Conservation (phyloP, 2,888 invertebrate genomes). For the Hoplodrina ambigua region DNA sequence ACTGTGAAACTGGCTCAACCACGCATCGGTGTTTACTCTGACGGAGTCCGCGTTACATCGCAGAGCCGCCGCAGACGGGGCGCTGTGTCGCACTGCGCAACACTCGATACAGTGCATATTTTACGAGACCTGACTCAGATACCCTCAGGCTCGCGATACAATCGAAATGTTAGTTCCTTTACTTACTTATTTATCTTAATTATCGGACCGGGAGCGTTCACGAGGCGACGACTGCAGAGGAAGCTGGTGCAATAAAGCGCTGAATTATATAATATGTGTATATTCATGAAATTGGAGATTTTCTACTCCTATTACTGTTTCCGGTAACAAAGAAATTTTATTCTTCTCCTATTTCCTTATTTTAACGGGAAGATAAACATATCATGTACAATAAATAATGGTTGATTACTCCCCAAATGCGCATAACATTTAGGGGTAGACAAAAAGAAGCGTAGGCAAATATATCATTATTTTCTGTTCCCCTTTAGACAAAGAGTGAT, state of each 20-base stretch:
- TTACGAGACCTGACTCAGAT: slow-evolving; percentile 78
- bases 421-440: slow-evolving; percentile 24
- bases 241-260: slow-evolving; percentile 47
- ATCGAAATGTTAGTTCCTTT: slow-evolving; percentile 60
- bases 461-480: slow-evolving; percentile 13
- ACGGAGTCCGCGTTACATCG: slow-evolving; percentile 77
- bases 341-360: neutral
- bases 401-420: slow-evolving; percentile 32
- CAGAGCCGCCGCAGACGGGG: slow-evolving; percentile 74
- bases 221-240: slow-evolving; percentile 61
- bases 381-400: slow-evolving; percentile 27
- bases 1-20: slow-evolving; percentile 75
- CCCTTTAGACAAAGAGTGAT: slow-evolving; percentile 56
- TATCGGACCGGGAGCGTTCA: slow-evolving; percentile 60
- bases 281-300: slow-evolving; percentile 52
- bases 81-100: slow-evolving; percentile 81
- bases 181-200: slow-evolving; percentile 66
- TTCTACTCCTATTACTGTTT: slow-evolving; percentile 21
- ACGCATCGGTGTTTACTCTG: slow-evolving; percentile 82
- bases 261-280: slow-evolving; percentile 57
- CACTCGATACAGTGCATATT: slow-evolving; percentile 88
- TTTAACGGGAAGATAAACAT: slow-evolving; percentile 22
- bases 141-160: slow-evolving; percentile 69
- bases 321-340: slow-evolving; percentile 9
- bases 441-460: slow-evolving; percentile 19